phyloP scores from a whole-genome alignment of 2,888 invertebrate genomes.

The Idaea dimidiata region DNA sequence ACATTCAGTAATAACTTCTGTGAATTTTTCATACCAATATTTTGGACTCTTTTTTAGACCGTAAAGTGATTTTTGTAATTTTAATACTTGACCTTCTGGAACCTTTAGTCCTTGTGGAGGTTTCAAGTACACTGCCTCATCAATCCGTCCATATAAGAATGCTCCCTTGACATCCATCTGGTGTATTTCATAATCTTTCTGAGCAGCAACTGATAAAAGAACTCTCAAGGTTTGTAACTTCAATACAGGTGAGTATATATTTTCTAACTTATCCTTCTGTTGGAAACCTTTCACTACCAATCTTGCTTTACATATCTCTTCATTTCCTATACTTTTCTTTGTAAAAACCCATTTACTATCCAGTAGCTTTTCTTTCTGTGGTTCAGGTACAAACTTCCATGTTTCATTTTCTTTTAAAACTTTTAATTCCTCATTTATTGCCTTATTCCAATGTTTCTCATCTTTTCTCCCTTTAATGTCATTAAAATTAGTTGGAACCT shows the following conservation, averaged over 20 bases:
- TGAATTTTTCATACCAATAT: too few species aligned
- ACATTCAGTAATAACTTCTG: too few species aligned
- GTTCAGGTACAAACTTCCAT: constrained; percentile 20
- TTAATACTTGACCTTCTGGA: too few species aligned
- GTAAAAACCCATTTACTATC: constrained; percentile 36
- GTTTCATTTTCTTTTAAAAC: constrained; percentile 26
- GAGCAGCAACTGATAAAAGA: background rate
- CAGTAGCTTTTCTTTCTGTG: constrained; percentile 16
- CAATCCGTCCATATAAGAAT: constrained; percentile 8
- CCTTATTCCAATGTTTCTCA: constrained; percentile 19
- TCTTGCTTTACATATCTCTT: constrained; percentile 7
- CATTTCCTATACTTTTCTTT: constrained; percentile 18
- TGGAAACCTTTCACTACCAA: constrained; percentile 3
- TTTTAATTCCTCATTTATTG: constrained; percentile 24
- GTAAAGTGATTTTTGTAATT: too few species aligned
- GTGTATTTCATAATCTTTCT: constrained; percentile 4
- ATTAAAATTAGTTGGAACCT: too few species aligned
- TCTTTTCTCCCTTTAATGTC: too few species aligned
- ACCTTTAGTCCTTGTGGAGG: constrained; percentile 5
- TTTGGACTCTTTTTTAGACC: too few species aligned
- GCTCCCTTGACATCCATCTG: constrained; percentile 14
- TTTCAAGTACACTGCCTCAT: constrained; percentile 3
- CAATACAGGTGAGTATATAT: constrained; percentile 16
- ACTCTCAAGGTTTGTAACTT: constrained; percentile 8
- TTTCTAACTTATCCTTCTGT: background rate